Percentiles rank a stretch among this genome's conserved stretches.
Conservation (phyloP, 2,113 vertebrate genomes). For the Sclerurus mexicanus region DNA sequence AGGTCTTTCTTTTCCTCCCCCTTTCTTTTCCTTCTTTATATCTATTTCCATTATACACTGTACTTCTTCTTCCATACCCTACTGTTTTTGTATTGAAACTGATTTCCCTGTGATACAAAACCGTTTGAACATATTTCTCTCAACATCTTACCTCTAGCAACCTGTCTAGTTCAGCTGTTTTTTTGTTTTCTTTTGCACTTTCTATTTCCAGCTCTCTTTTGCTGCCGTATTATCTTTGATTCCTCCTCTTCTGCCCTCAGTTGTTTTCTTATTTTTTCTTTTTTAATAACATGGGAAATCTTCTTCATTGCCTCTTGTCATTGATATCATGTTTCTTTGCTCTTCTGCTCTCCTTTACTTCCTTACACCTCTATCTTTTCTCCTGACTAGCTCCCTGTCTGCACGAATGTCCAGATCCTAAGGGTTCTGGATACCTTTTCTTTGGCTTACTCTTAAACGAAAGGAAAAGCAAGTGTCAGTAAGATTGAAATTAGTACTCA, state of each 20-base stretch:
- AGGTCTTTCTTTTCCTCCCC: neutral
- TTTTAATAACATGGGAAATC: neutral
- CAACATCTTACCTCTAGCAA: neutral
- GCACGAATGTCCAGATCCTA: neutral
- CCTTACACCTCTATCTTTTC: neutral
- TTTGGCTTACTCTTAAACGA: neutral
- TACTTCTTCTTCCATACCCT: neutral
- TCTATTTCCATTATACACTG: neutral
- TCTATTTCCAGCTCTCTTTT: neutral
- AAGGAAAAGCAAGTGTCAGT: neutral
- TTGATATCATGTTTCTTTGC: neutral
- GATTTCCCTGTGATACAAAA: neutral
- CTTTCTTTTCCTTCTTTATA: neutral
- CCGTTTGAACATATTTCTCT: neutral
- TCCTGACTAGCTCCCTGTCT: neutral
- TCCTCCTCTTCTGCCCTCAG: neutral
- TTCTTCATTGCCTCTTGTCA: neutral
- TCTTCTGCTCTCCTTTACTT: neutral
- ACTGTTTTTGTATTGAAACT: neutral
- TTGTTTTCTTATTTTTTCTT: neutral
- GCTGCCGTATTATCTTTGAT: neutral
- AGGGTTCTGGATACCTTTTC: neutral
- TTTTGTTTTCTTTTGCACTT: neutral
- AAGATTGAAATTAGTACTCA: neutral
- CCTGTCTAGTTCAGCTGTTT: neutral